phyloP scores from a whole-genome alignment of 2,113 vertebrate genomes.

The Indicator indicator region DNA sequence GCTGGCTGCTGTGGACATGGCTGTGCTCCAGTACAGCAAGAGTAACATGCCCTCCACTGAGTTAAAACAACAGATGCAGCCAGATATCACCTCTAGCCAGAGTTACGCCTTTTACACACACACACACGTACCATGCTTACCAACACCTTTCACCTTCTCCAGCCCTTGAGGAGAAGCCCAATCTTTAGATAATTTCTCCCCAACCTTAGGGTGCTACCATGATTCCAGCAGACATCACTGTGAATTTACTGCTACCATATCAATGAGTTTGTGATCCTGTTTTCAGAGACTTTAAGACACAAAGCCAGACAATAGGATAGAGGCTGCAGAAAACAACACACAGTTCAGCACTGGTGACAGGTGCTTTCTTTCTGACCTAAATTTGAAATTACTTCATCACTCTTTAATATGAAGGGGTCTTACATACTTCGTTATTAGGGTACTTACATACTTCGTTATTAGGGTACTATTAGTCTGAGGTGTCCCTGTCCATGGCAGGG shows the following conservation, averaged over 20 bases:
- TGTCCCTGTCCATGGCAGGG: no score
- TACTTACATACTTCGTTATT: accelerated
- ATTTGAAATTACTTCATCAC: not conserved
- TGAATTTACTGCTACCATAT: not conserved
- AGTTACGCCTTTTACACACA: not conserved
- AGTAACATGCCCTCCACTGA: not conserved
- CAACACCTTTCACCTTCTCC: not conserved
- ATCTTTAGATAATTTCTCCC: not conserved
- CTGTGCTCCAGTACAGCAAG: not conserved
- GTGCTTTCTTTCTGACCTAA: not conserved
- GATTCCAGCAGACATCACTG: not conserved
- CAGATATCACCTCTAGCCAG: not conserved
- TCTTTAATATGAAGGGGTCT: not conserved
- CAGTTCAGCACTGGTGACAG: not conserved
- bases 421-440: accelerated
- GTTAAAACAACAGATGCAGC: not conserved
- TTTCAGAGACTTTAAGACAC: not conserved
- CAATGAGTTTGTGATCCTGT: not conserved
- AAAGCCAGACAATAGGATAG: not conserved
- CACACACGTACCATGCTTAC: not conserved
- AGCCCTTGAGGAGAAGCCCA: not conserved
- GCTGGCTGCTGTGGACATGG: not conserved
- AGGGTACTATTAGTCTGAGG: no score
- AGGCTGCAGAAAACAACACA: not conserved
- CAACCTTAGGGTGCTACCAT: not conserved